Evolutionary conservation across 2,113 vertebrate genomes (phyloP), one percentile per base, ranked within the genome.

Genomic region (Megaleporinus macrocephalus): DNA sequence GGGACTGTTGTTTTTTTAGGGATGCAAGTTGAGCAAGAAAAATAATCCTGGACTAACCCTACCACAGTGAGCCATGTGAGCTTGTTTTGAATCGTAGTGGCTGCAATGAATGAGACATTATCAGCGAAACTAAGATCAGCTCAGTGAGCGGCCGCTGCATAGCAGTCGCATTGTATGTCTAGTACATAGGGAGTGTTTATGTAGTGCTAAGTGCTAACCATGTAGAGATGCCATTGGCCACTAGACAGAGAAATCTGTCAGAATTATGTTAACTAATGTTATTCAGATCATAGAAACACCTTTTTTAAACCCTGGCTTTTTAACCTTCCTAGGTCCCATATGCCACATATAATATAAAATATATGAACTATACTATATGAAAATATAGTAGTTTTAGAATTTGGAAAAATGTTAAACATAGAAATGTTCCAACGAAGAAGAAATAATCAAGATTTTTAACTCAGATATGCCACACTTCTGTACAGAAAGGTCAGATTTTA

Each of bases 31-130:
- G 65, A 88, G 74, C 78, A 85, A 89, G 36, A 44, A 78, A 88
- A 92, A 89, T 85, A 90, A 87, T 89, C 81, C 83, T 49, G 86
- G 71, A 81, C 57, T 68, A 20, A 75, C 70, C 51, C 69, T 76
- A 79, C 76, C 87, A 90, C 62, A 92, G 91, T 88, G 89, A 81
- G 78, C 71, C 78, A 41, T 47, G 51, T 70, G 62, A 84, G 86
- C 85, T 81, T 83, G 80, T 71, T 71, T 79, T 29, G 77, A 59
- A 61, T 59, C 66, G 16, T 11, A 49, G 44, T 13, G 15, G 63
- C 24, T 51, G 47, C 20, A 73, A 81, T 78, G 74, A 69, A 73
- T 81, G 29, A 76, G 62, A 71, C 47, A 79, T 61, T 61, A 77
- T 77, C 55, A 77, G 2, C 51, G n/a, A 66, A 33, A 36, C 13